Evolutionary conservation across 37 sponge, comb jelly and placozoan genomes (phyloP), one percentile per base, ranked within the genome.

Genomic region (Hexactinellida sp.): DNA sequence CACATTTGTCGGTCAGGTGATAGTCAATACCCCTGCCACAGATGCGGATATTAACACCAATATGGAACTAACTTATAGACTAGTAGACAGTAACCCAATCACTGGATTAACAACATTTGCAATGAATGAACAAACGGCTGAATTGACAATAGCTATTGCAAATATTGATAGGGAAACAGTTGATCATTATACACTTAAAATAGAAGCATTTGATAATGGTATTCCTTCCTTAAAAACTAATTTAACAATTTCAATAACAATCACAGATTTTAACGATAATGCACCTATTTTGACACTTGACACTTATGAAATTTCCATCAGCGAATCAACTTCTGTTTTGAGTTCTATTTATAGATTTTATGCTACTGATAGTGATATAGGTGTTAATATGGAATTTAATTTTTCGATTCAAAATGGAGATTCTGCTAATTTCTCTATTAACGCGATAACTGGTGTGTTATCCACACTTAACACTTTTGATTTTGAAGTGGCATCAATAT

Each of bases 221-320:
- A 13, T 41, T 41, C 47, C 47, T 16, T 5, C 13, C 5, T 41
- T 41, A 13, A 16, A 5, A 16, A 13, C 47, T 41, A 41, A 41
- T 41, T 13, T 41, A 13, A 16, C 47, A 16, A 41, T 41, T 41
- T 41, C 5, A 16, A 54, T 87, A 36, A 24, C 36, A 23, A 51
- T 88, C 0, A 84, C 47, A 55, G 88, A 84, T 24, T 36, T 76
- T 23, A 88, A 88, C 84, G 85, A 84, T 38, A 39, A 41, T 37
- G 0, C 37, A 24, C 88, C 88, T 19, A 37, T 83, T 51, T 54
- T 87, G 24, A 36, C 24, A 13, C 38, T 38, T 28, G 0, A 28
- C 1, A 35, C n/a, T 83, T 19, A 1, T 36, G 52, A 83, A 36
- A 0, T 37, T 23, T 30, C 23, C 52, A 54, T 83, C 16, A 24